These are phyloP conservation scores for Nasonia vitripennis DNA, from an alignment of 1,140 invertebrate species.

Conservation along the genomic window DNA sequence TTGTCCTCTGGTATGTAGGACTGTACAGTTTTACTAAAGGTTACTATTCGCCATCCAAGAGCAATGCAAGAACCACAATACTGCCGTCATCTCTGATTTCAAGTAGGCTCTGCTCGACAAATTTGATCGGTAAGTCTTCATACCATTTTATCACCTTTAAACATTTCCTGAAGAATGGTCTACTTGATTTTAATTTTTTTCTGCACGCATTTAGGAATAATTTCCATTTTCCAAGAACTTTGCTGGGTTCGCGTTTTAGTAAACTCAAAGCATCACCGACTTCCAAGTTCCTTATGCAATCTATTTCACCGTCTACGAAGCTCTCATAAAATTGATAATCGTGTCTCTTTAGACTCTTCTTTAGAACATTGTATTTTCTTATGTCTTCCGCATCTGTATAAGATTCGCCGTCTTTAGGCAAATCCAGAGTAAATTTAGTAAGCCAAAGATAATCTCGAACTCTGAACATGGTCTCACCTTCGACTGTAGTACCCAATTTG, in stretches of 20 bases:
- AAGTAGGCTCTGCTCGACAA: background rate
- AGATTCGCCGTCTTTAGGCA: no score
- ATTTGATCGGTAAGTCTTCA: constrained; percentile 24
- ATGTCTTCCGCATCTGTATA: no score
- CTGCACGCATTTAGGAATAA: background rate
- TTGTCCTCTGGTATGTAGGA: background rate
- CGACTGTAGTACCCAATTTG: no score
- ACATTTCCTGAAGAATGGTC: background rate
- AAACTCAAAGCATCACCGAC: background rate
- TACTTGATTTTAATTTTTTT: background rate
- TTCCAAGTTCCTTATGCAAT: constrained; percentile 5
- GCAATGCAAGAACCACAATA: background rate
- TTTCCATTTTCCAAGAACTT: constrained; percentile 8
- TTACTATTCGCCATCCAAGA: constrained; percentile 17
- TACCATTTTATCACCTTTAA: background rate
- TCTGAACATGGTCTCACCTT: no score
- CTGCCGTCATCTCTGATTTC: background rate
- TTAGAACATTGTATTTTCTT: no score
- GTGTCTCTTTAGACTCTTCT: no score
- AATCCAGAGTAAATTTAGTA: no score
- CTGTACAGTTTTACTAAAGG: background rate
- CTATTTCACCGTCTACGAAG: no score
- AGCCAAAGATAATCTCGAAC: no score
- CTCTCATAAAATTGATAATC: no score
- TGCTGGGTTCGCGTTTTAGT: background rate